Base-by-base conservation (phyloP, 2,113 vertebrate genomes). In the Chloropsis hardwickii region DNA sequence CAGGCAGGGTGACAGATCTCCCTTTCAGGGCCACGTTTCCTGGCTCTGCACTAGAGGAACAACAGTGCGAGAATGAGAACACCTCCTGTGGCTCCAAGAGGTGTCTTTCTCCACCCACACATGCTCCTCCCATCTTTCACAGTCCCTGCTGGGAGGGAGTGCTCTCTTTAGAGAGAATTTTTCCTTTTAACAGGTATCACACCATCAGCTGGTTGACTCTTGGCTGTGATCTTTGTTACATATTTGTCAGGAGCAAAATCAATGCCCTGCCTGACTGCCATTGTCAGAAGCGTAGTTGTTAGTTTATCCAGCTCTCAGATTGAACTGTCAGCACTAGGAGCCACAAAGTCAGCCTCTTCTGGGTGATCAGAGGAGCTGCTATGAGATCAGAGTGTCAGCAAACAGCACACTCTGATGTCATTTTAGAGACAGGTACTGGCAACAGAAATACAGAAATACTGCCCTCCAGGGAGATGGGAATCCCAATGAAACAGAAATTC, bases 21-120 rank as follows among this genome's bases (percentile, higher is more conserved):
- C n/a, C 9, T 16, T 25, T 33, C 10, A 10, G 37, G 20, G 45
- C 8, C 50, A 27, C 8, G 4, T 60, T 61, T 16, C 5, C 0
- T 5, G 50, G 7, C 27, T 25, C 44, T 77, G 35, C 35, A 22
- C 47, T 2, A 47, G 33, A 56, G 70, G 17, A 70, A 17, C 20
- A 67, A 3, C 9, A 21, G 12, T 7, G 27, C 0, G 0, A 58
- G 44, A 24, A 29, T 5, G 12, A 14, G 9, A 74, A 29, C 10
- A 4, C 19, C 37, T 83, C 0, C 10, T 1, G 3, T 27, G 51
- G 39, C 53, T 44, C 74, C 7, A 14, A 50, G 35, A 50, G 11
- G 20, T 65, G 58, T 39, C 35, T 37, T 33, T 73, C 54, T 73
- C 37, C 37, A 1, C 48, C 77, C 31, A 5, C 33, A 17, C 0